Evolutionary conservation across 2,888 invertebrate genomes (phyloP).

Genomic region (Ashinkailepas kermadecensis): DNA sequence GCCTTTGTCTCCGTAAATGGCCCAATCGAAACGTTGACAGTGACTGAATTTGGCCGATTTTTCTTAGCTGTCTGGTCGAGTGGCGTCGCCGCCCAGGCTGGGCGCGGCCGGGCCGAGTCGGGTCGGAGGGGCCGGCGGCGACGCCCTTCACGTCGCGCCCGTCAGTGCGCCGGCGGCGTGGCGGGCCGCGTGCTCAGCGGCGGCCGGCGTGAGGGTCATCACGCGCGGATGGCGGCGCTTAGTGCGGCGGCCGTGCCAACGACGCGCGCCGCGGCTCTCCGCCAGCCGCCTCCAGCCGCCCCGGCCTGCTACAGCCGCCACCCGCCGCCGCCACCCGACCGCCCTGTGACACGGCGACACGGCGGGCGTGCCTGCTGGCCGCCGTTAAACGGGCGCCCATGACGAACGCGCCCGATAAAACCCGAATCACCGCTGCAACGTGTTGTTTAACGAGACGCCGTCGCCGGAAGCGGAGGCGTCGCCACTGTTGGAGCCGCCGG

Average conservation of each 20-base stretch:
- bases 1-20: conserved; percentile 19
- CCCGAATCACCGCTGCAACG: not conserved
- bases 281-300: too few species aligned
- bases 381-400: not conserved
- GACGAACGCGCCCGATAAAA: not conserved
- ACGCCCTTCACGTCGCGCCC: too few species aligned
- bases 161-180: too few species aligned
- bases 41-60: not conserved
- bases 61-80: conserved; percentile 3
- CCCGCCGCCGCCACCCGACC: not conserved
- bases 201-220: too few species aligned
- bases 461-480: not conserved
- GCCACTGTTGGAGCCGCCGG: too few species aligned
- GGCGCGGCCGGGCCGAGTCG: too few species aligned
- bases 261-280: not conserved
- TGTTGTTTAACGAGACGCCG: not conserved
- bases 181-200: too few species aligned
- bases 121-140: too few species aligned
- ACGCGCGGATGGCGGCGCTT: not conserved
- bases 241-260: not conserved
- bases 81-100: not conserved
- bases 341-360: not conserved
- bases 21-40: conserved; percentile 15
- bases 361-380: not conserved
- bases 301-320: not conserved